Evolutionary conservation across 2,797 vertebrate species (phyloP), one percentile per base, ranked within the genome.

Genomic region (Bothrops alternatus): DNA sequence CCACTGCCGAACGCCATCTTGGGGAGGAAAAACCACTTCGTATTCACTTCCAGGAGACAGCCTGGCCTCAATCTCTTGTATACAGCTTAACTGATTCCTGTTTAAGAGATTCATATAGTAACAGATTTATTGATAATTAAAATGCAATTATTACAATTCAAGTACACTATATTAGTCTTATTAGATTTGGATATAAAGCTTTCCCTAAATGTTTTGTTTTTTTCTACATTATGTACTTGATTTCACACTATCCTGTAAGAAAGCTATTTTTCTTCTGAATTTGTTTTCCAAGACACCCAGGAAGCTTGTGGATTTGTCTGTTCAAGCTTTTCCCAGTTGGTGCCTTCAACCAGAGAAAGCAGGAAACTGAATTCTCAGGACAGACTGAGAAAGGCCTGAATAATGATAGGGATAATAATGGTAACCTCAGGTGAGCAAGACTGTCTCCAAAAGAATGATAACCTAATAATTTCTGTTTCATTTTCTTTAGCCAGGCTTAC

Each of bases 1-100:
- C 99, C 99, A 99, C 93, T 50, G 78, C 3, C 96, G 96, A 57
- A 99, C 63, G 2, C 97, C 93, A 0, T 96, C 97, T 96, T 99
- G 99, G 86, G 99, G 99, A 0, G 99, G 99, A 56, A 99, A 98
- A 14, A 98, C 97, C 25, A 97, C 92, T 0, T 58, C 85, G 65
- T 98, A 98, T 60, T 97, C 96, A 58, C 42, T 86, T 16, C 94
- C 95, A 28, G 86, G 93, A 42, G 95, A 95, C 89, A 98, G 65
- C 26, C 97, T 94, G 5, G 93, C 89, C 55, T 97, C 97, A 69
- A 99, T 93, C 60, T 98, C 98, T 91, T 98, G 97, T 6, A 99
- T 86, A 42, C 96, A 98, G 63, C 96, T 96, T 25, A 98, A 97
- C 53, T 99, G 96, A 92, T 97, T 98, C 97, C 99, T 99, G 94